phyloP scores from a whole-genome alignment of 1,140 invertebrate species.

The Neodiprion fabricii region DNA sequence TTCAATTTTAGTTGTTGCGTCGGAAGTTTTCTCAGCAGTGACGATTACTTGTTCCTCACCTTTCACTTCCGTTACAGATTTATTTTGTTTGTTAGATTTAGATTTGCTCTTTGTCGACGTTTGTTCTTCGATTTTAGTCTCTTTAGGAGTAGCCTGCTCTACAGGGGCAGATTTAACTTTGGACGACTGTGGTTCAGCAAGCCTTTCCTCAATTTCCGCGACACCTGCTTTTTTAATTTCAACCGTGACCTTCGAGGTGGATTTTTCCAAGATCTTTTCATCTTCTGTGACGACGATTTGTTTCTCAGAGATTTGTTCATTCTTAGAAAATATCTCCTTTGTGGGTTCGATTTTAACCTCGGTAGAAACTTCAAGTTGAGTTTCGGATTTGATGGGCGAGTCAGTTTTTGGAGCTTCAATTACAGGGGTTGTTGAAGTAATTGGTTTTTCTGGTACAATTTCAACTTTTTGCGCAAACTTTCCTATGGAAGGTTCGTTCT shows the following conservation, averaged over 20 bases:
- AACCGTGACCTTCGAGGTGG: conserved; percentile 28
- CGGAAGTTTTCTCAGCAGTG: conserved; percentile 8
- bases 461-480: neutral
- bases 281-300: conserved; percentile 28
- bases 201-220: conserved; percentile 16
- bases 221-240: conserved; percentile 25
- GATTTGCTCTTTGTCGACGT: neutral
- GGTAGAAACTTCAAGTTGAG: neutral
- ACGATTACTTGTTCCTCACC: conserved; percentile 15
- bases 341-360: too few species aligned
- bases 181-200: conserved; percentile 21
- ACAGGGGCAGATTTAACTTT: neutral
- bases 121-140: conserved; percentile 8
- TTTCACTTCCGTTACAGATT: conserved; percentile 18
- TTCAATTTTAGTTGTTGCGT: neutral
- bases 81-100: conserved; percentile 18
- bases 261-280: conserved; percentile 17
- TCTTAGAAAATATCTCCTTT: neutral
- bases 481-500: neutral
- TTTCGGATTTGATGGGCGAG: neutral
- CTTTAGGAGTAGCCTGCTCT: conserved; percentile 8
- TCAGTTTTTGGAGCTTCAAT: neutral
- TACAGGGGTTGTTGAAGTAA: neutral
- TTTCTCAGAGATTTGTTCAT: conserved; percentile 7
- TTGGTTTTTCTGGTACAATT: conserved; percentile 14